Base-by-base conservation (phyloP, 1,140 invertebrate genomes). In the Sycobia sp. region DNA sequence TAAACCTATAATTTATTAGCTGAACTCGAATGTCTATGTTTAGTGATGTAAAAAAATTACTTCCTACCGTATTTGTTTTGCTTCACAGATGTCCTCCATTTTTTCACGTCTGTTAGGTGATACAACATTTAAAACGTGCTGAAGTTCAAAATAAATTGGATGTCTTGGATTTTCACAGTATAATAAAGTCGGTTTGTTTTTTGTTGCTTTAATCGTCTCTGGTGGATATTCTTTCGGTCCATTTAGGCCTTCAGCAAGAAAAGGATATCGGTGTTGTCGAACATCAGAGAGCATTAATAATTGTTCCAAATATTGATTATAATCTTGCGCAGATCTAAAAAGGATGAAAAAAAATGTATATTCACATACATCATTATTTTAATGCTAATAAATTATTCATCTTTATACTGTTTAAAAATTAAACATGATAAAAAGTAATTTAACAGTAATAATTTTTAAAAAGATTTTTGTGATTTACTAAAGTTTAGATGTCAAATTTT, bases 91-190 rank as follows among this genome's bases (percentile, higher is more conserved):
- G 8, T 76, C 66, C 50, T 68, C 70, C 67, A 81, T 79, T 51
- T 71, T 73, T 60, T 79, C 73, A n/a, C 75, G 74, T 22, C 76
- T 71, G 39, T 75, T 74, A 3, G 67, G 54, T 9, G 75, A 65
- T 4, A 81, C 70, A 11, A 49, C 53, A 43, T 73, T 71, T 27
- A 76, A 65, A 56, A 81, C 62, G 49, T 75, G 69, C 23, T 74
- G 65, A 18, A 66, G 67, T 25, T 58, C 62, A 9, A 79, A 67
- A 3, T 72, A 69, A 13, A 77, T 54, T 9, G 77, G 71, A 16
- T 70, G 22, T 9, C 69, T 66, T 23, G 79, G 76, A 75, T 80
- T 81, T 69, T 79, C 76, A 8, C 67, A 74, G 54, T 77, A 81
- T 13, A 74, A 46, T 54, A 81, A 41, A 16, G 65, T 56, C 27